Conservation (phyloP, 2,797 vertebrate species). For the Gila robusta region DNA sequence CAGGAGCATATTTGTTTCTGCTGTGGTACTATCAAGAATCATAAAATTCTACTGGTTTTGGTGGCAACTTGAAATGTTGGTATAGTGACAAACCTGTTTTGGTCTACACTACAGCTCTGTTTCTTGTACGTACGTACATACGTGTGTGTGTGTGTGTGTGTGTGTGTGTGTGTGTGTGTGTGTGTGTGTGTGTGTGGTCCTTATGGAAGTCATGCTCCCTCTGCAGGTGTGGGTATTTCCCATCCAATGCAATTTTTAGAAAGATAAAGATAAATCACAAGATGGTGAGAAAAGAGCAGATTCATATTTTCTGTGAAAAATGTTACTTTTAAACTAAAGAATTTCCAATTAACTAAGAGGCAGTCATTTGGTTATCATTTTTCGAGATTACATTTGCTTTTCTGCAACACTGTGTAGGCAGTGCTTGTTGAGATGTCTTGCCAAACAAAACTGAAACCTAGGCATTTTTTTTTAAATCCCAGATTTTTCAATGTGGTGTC, state of each 20-base stretch:
- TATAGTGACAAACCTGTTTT: neutral
- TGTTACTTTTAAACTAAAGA: neutral
- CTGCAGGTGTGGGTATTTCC: conserved; percentile 16
- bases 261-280: neutral
- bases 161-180: neutral
- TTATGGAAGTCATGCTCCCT: neutral
- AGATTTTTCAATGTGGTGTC: neutral
- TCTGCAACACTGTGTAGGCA: conserved; percentile 20
- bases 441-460: neutral
- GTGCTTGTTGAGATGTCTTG: conserved; percentile 3
- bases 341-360: neutral
- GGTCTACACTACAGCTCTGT: neutral
- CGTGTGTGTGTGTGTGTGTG: neutral
- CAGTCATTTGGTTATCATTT: conserved; percentile 14
- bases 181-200: neutral
- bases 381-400: neutral
- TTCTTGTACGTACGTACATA: neutral
- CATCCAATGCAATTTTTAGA: neutral
- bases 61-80: neutral
- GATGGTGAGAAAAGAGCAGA: neutral
- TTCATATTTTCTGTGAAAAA: neutral
- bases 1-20: neutral
- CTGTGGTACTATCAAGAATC: neutral
- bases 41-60: neutral
- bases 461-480: neutral